phyloP scores from a whole-genome alignment of 2,888 invertebrate genomes.

The Eupithecia exiguata region DNA sequence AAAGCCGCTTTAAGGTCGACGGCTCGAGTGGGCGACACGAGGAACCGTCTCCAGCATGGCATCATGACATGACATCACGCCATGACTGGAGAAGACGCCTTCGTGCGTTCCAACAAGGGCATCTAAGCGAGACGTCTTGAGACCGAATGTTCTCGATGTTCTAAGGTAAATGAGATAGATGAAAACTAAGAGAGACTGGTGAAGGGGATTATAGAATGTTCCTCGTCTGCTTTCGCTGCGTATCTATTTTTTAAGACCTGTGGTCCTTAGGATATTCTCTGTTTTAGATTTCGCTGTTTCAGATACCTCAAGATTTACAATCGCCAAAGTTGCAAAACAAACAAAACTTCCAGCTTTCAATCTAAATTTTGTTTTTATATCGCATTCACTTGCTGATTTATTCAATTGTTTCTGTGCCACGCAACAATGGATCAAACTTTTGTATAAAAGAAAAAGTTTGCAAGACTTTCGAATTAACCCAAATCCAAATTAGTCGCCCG shows the following conservation, averaged over 20 bases:
- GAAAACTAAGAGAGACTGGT: background rate
- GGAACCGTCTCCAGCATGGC: slow-evolving; percentile 36
- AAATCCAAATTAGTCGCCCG: slow-evolving; percentile 23
- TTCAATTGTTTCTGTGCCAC: slow-evolving; percentile 2
- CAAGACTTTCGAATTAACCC: slow-evolving; percentile 23
- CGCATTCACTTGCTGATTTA: background rate
- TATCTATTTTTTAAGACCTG: background rate
- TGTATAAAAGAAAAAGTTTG: background rate
- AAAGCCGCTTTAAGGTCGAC: slow-evolving; percentile 46
- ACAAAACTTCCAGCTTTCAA: background rate
- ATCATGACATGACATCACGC: slow-evolving; percentile 43
- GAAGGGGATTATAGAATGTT: background rate
- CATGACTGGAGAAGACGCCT: slow-evolving; percentile 38
- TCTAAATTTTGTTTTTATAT: background rate
- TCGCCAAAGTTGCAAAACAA: background rate
- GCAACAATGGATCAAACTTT: slow-evolving; percentile 5
- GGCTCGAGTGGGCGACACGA: slow-evolving; percentile 52
- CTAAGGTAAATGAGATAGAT: background rate
- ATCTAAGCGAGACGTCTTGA: slow-evolving; percentile 17
- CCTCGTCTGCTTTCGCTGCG: background rate
- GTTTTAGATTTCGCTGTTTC: background rate
- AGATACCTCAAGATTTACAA: background rate
- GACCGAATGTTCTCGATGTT: slow-evolving; percentile 6
- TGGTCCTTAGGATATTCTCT: background rate
- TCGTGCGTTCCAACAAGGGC: slow-evolving; percentile 34